A percentile compares a stretch with the other conserved stretches of the same genome.
Conservation (phyloP, 2,797 vertebrate genomes). For the Meda fulgida region DNA sequence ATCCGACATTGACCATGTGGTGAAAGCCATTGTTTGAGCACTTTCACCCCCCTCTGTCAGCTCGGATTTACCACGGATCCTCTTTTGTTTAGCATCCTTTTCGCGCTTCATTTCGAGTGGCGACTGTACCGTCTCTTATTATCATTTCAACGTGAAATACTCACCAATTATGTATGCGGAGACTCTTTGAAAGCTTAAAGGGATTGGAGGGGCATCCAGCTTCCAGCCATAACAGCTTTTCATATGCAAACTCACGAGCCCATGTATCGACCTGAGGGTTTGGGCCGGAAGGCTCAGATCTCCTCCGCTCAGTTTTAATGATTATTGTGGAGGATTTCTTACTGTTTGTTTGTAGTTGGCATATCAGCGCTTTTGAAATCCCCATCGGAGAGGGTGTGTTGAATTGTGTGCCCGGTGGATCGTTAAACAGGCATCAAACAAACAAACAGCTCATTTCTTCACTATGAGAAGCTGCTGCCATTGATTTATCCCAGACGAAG, state of each 20-base stretch:
- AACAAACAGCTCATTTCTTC: constrained; percentile 9
- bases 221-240: constrained; percentile 60
- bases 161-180: constrained; percentile 30
- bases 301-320: constrained; percentile 65
- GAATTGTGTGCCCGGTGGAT: not conserved
- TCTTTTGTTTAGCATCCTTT: constrained; percentile 1
- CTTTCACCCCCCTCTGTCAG: not conserved
- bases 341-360: constrained; percentile 54
- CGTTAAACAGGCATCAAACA: constrained; percentile 30
- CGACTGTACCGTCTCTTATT: not conserved
- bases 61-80: not conserved
- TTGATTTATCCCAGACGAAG: not conserved
- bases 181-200: constrained; percentile 33
- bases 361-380: constrained; percentile 47
- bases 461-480: not conserved
- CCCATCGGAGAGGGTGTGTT: constrained; percentile 3
- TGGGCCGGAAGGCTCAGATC: constrained; percentile 32
- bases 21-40: constrained; percentile 31
- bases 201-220: constrained; percentile 43
- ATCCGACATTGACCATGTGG: constrained; percentile 32
- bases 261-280: constrained; percentile 36
- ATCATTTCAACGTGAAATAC: constrained; percentile 19
- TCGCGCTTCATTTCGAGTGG: not conserved
- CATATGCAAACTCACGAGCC: constrained; percentile 70
- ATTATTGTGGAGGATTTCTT: constrained; percentile 54